Percentiles rank a stretch among this genome's conserved stretches.
These are phyloP conservation scores for Theodoxus fluviatilis DNA, from an alignment of 2,888 invertebrate species.

Conservation along the genomic window DNA sequence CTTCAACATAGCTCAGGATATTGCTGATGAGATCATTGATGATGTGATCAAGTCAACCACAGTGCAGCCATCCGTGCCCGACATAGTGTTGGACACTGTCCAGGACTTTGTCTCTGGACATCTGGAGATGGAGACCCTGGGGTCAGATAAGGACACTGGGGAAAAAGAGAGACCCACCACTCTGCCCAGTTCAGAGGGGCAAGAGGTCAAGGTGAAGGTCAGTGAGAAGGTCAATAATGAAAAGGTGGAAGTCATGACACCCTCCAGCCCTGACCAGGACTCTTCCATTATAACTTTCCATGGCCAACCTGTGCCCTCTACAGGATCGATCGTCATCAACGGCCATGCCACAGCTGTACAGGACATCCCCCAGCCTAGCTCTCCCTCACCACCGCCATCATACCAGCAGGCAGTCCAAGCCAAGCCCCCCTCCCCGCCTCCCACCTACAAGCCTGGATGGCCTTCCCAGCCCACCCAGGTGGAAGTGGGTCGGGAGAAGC, in stretches of 20 bases:
- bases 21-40: slow-evolving; percentile 59
- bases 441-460: too few relatives aligned
- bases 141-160: too few relatives aligned
- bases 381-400: too few relatives aligned
- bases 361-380: too few relatives aligned
- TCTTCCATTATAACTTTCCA: slow-evolving; percentile 44
- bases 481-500: too few relatives aligned
- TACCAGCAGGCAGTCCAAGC: too few relatives aligned
- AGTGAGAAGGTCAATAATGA: slow-evolving; percentile 38
- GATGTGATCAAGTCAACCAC: slow-evolving; percentile 63
- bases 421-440: too few relatives aligned
- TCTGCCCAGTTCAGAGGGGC: slow-evolving; percentile 45
- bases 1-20: slow-evolving; percentile 39
- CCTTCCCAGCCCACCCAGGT: too few relatives aligned
- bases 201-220: slow-evolving; percentile 48
- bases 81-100: slow-evolving; percentile 61
- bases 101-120: slow-evolving; percentile 49
- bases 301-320: slow-evolving; percentile 44
- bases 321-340: slow-evolving; percentile 47
- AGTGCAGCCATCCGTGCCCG: slow-evolving; percentile 59
- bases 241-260: too few relatives aligned
- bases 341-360: slow-evolving; percentile 44
- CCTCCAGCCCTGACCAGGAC: too few relatives aligned
- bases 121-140: too few relatives aligned
- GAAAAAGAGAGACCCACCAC: slow-evolving; percentile 11